Percentiles rank a stretch among this genome's conserved stretches.
Conservation (phyloP, 1,140 invertebrate species). For the Drosophila ambigua region DNA sequence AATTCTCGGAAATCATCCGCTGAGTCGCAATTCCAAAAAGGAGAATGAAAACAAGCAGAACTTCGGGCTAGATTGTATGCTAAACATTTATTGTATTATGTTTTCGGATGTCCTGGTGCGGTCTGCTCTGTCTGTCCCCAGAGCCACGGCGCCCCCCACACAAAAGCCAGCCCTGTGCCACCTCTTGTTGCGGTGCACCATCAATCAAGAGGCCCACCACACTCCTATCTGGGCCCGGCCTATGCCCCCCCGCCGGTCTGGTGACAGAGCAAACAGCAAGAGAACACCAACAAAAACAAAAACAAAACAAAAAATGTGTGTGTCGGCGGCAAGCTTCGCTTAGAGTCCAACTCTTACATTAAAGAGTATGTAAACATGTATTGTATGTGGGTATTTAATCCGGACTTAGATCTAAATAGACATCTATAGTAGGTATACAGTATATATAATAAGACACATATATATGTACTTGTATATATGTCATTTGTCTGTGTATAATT, state of each 20-base stretch:
- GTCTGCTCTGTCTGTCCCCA: conserved; percentile 35
- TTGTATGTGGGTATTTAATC: conserved; percentile 14
- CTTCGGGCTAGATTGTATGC: conserved; percentile 50
- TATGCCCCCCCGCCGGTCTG: not conserved
- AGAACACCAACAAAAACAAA: conserved; percentile 13
- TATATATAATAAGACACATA: conserved; percentile 3
- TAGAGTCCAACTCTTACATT: conserved; percentile 42
- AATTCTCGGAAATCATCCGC: not conserved
- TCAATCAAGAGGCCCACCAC: conserved; percentile 48
- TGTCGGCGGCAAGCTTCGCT: not conserved
- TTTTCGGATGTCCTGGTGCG: conserved; percentile 46
- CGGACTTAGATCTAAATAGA: conserved; percentile 34
- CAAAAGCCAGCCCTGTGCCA: not conserved
- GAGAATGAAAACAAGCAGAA: conserved; percentile 49
- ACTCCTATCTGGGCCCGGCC: not conserved
- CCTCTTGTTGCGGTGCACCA: conserved; percentile 36
- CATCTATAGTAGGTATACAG: conserved; percentile 19
- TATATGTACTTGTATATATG: too few species aligned
- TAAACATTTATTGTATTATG: conserved; percentile 73
- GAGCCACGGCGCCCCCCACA: not conserved
- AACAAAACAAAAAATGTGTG: not conserved
- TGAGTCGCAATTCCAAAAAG: not conserved
- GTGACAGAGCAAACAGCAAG: conserved; percentile 14
- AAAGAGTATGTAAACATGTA: conserved; percentile 11
- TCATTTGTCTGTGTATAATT: not conserved